Base-by-base conservation (phyloP, 2,888 invertebrate genomes). In the Malthinus flaveolus region DNA sequence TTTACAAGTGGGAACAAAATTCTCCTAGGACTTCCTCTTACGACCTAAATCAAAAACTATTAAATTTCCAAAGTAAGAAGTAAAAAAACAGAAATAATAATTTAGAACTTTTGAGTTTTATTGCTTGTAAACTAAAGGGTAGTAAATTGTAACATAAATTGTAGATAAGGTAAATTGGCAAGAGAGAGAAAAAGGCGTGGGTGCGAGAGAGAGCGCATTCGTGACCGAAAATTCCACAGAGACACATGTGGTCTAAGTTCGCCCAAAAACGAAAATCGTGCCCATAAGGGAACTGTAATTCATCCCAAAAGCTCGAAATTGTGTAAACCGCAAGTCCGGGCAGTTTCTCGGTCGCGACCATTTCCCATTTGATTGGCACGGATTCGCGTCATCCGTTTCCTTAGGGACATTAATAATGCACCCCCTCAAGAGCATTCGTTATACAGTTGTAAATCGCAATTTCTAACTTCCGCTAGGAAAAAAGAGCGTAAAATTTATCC, bases 341-440 rank as follows among this genome's bases (percentile, higher is more conserved):
- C 32, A 58, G 39, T 12, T 15, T 12, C 12, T 15, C 39, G 56
- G 59, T 62, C 59, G 60, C 66, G 65, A 69, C 69, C 68, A 68
- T 69, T 71, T 70, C 71, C 48, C 75, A 75, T 75, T 23, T 76
- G 75, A 77, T 77, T 77, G 77, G 75, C 75, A 73, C 68, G 66
- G 73, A 74, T 75, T 75, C 75, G 75, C 75, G 75, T 76, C 76
- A 75, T 75, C 73, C 71, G 67, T 68, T 68, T 71, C 75, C 67
- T 63, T 65, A 62, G 75, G 76, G 73, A 72, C 75, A 75, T 77
- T 75, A 76, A 75, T 77, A 76, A 76, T 75, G 75, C 73, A 75
- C 68, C 76, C 72, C 23, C 23, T 23, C 69, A 49, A 49, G 71
- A 71, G 74, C 68, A 68, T 73, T 71, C 70, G 74, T 73, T 73